Conservation (phyloP, 2,797 vertebrate genomes). For the Sebastes hopkinsi region DNA sequence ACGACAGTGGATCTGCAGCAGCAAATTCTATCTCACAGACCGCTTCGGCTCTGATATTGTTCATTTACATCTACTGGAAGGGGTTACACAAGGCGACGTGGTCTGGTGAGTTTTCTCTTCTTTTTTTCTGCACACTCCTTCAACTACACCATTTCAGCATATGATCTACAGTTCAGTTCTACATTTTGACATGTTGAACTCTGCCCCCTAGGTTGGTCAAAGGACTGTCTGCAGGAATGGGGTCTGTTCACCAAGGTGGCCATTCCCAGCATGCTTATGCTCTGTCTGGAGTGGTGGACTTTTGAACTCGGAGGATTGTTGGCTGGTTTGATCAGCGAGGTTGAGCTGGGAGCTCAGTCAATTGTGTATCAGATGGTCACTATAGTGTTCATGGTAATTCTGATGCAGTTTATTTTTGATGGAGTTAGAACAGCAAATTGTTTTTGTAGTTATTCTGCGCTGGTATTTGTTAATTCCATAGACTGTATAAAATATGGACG, state of each 20-base stretch:
- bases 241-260: conserved; percentile 84
- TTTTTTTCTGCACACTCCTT: not conserved
- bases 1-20: conserved; percentile 85
- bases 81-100: conserved; percentile 85
- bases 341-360: not conserved
- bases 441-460: too few relatives aligned
- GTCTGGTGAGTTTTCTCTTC: conserved; percentile 78
- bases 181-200: not conserved
- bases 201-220: not conserved
- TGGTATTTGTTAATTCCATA: too few relatives aligned
- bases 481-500: too few relatives aligned
- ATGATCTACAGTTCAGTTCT: too few relatives aligned
- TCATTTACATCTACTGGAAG: conserved; percentile 79
- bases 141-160: not conserved
- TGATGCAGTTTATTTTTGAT: not conserved
- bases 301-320: conserved; percentile 89
- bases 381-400: not conserved
- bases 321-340: conserved; percentile 78
- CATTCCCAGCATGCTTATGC: conserved; percentile 91
- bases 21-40: conserved; percentile 87
- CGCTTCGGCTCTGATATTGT: conserved; percentile 77
- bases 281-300: conserved; percentile 91
- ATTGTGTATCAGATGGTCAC: not conserved
- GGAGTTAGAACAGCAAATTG: not conserved
- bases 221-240: conserved; percentile 69